Conservation (phyloP, 2,113 vertebrate genomes). For the Brevimyrus niger region DNA sequence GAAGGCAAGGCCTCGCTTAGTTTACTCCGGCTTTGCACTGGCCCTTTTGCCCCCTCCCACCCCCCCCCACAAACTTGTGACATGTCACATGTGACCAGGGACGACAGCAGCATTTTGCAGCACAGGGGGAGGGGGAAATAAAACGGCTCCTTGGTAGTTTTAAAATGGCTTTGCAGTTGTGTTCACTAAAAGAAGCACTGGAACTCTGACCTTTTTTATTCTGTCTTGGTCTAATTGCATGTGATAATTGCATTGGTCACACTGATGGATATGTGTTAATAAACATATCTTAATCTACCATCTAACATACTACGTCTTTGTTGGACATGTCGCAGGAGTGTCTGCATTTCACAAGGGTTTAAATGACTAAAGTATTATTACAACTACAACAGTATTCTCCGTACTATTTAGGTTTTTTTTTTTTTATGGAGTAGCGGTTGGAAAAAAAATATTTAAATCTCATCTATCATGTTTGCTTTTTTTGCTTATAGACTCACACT, state of each 20-base stretch:
- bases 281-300: conserved; percentile 98
- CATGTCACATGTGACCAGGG: background rate
- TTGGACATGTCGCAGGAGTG: conserved; percentile 69
- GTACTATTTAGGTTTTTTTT: background rate
- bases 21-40: conserved; percentile 23
- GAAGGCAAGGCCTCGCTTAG: conserved; percentile 39
- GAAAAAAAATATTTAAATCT: background rate
- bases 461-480: background rate
- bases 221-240: conserved; percentile 88
- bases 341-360: background rate
- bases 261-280: conserved; percentile 99
- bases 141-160: conserved; percentile 88
- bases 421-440: background rate
- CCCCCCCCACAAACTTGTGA: background rate
- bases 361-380: background rate
- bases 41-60: background rate
- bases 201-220: conserved; percentile 75
- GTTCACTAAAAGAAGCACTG: conserved; percentile 95
- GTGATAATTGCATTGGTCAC: conserved; percentile 91
- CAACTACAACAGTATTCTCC: background rate
- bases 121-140: conserved; percentile 24
- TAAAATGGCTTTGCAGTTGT: conserved; percentile 81
- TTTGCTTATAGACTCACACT: background rate
- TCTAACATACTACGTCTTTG: conserved; percentile 65
- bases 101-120: conserved; percentile 18